Evolutionary conservation across 2,888 invertebrate genomes (phyloP).

Genomic region (Drosophila monieri): DNA sequence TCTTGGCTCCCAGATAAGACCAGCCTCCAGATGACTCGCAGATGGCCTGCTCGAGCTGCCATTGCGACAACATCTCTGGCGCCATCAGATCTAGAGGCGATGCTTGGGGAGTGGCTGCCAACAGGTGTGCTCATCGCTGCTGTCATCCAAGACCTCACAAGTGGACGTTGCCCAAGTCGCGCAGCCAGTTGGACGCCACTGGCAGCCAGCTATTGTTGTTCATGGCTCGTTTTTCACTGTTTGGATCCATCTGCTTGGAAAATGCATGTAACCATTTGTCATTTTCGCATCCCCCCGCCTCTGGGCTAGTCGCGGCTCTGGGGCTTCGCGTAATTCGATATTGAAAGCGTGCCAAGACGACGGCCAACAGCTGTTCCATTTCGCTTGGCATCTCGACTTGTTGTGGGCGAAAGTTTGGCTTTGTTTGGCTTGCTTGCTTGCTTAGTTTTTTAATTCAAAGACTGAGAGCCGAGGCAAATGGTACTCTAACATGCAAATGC

Average conservation of each 20-base stretch:
- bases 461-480: constrained; percentile 41
- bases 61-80: no score
- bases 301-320: constrained; percentile 36
- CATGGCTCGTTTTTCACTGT: constrained; percentile 31
- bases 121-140: constrained; percentile 25
- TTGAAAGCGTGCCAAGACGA: constrained; percentile 74
- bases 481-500: not conserved
- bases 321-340: constrained; percentile 66
- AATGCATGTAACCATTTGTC: constrained; percentile 58
- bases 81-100: constrained; percentile 13
- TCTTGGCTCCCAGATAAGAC: constrained; percentile 1
- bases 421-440: constrained; percentile 43
- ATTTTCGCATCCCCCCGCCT: constrained; percentile 41
- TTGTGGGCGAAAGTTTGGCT: constrained; percentile 69
- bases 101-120: constrained; percentile 11
- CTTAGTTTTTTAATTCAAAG: constrained; percentile 6
- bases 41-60: constrained; percentile 10
- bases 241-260: constrained; percentile 39
- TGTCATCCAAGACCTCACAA: constrained; percentile 66
- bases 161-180: constrained; percentile 30
- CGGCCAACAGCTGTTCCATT: constrained; percentile 70
- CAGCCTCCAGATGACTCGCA: constrained; percentile 8
- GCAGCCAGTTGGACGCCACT: not conserved
- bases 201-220: constrained; percentile 34
- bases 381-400: constrained; percentile 62